Conservation (phyloP, 2,797 vertebrate genomes). For the Acanthis flammea region DNA sequence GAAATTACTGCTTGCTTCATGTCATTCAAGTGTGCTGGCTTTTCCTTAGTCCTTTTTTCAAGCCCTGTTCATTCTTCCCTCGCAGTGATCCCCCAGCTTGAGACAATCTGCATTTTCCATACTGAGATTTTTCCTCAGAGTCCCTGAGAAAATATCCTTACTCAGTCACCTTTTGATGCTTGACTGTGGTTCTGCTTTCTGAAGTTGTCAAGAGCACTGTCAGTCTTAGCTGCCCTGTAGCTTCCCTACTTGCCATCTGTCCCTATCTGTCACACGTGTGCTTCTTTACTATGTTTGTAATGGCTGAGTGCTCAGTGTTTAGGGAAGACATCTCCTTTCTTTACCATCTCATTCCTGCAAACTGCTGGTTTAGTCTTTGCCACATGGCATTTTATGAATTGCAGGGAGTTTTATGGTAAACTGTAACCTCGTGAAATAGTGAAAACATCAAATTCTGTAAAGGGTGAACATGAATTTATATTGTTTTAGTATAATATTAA, state of each 20-base stretch:
- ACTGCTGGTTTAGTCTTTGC: not conserved
- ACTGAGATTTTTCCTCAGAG: not conserved
- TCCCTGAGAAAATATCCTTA: not conserved
- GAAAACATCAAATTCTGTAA: not conserved
- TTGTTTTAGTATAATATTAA: not conserved
- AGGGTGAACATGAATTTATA: not conserved
- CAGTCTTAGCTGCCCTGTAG: not conserved
- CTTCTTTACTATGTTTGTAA: not conserved
- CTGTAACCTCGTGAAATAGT: not conserved
- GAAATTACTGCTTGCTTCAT: not conserved
- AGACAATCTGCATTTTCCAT: not conserved
- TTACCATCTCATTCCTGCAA: not conserved
- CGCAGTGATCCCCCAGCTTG: not conserved
- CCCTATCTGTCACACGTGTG: not conserved
- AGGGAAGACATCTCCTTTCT: not conserved
- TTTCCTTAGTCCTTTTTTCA: not conserved
- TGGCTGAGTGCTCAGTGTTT: not conserved
- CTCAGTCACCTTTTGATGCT: not conserved
- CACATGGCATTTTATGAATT: not conserved
- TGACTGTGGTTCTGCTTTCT: not conserved
- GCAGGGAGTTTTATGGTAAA: not conserved
- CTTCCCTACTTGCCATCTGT: not conserved
- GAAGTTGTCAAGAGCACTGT: not conserved
- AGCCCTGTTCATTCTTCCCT: not conserved
- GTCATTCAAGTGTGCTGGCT: not conserved